Conservation (phyloP, 2,113 vertebrate genomes). For the Corvus cornix region DNA sequence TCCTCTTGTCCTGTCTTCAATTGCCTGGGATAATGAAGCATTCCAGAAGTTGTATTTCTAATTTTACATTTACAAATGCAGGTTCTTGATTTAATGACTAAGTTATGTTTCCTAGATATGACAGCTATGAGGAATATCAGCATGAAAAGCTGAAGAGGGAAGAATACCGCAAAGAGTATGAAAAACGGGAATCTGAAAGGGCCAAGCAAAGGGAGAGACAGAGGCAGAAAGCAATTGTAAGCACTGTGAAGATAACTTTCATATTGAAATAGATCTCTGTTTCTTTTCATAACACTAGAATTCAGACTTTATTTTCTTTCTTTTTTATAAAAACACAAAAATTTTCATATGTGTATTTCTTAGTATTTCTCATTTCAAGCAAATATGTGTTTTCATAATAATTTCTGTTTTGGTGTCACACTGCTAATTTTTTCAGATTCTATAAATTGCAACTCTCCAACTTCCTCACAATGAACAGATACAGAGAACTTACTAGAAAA, state of each 20-base stretch:
- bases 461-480: neutral
- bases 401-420: neutral
- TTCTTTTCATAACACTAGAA: neutral
- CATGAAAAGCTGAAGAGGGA: constrained; percentile 94
- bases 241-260: constrained; percentile 60
- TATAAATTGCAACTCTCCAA: neutral
- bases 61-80: constrained; percentile 3
- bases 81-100: constrained; percentile 65
- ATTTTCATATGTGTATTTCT: neutral
- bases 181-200: constrained; percentile 92
- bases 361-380: neutral
- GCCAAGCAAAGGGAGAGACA: constrained; percentile 92
- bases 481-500: neutral
- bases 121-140: constrained; percentile 98
- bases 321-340: neutral
- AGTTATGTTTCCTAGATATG: constrained; percentile 84
- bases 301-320: neutral
- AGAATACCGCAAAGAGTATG: constrained; percentile 89
- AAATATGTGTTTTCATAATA: neutral
- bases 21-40: neutral
- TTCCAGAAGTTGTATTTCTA: neutral
- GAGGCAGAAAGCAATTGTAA: constrained; percentile 95
- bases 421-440: neutral
- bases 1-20: neutral
- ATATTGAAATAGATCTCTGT: constrained; percentile 26